Base-by-base conservation (phyloP, 2,888 invertebrate species). In the Lasioglossum calceatum region DNA sequence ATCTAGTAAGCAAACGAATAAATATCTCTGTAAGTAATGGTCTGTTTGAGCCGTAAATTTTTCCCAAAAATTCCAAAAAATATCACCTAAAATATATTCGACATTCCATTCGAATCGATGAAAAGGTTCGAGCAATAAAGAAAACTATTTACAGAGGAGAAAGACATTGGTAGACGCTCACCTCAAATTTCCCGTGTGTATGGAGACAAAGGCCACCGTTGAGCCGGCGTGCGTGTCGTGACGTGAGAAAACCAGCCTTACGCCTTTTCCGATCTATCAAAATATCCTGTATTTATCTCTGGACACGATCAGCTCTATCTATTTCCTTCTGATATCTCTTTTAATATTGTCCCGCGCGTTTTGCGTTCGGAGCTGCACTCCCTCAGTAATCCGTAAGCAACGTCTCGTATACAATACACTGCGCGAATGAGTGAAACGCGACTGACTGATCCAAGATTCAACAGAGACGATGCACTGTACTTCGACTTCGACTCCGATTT, bases 191-290 rank as follows among this genome's bases (percentile, higher is more conserved):
- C 83, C 82, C 73, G 54, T 50, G 73, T 77, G 74, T 86, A 82
- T 78, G 82, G 81, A 74, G 91, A 92, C 93, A 93, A 93, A 93
- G 93, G 92, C 92, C 89, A 91, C 78, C 85, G 82, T 81, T 79
- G 82, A 61, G 88, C 92, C 91, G 93, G 91, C 90, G 91, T 92
- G 91, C 92, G 92, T 92, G 92, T 91, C 90, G 89, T 89, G 82
- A 77, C 78, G 86, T 90, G 85, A 86, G 81, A 74, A 81, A 79
- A 67, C 82, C 74, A 39, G 42, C 32, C 77, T 76, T 44, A 50
- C 16, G 36, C 54, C 32, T 44, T 47, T 54, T 64, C 72, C 36
- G 10, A 27, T 58, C 3, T 77, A 50, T 67, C 39, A 32, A 86
- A 74, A 50, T 39, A n/a, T 19, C 50, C 8, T 39, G 32, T 54